Evolutionary conservation across 92 coral and sea anemone species (phyloP).

Genomic region (Phenganax marumi): DNA sequence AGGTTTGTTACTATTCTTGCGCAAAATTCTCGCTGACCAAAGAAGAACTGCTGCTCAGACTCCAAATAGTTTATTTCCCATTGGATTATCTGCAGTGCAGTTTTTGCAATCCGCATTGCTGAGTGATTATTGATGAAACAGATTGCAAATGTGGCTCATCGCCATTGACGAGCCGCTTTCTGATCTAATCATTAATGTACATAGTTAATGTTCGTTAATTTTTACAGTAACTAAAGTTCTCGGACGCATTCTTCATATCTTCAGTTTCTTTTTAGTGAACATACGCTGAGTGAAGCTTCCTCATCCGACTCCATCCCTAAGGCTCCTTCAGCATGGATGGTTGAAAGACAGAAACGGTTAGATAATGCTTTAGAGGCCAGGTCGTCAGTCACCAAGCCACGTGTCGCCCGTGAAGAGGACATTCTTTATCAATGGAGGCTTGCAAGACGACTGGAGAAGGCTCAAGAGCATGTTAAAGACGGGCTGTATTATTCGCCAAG

Average conservation of each 20-base stretch:
- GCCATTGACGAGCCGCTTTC: too few relatives aligned
- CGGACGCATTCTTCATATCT: neutral
- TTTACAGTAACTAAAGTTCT: neutral
- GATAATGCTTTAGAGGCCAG: neutral
- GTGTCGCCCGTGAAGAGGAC: slow-evolving; percentile 80
- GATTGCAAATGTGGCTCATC: too few relatives aligned
- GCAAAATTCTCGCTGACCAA: neutral
- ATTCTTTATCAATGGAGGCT: slow-evolving; percentile 97
- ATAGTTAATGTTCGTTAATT: neutral
- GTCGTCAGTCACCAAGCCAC: slow-evolving; percentile 28
- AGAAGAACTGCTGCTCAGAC: too few relatives aligned
- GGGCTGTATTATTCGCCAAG: neutral
- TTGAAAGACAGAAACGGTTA: slow-evolving; percentile 26
- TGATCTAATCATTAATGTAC: neutral
- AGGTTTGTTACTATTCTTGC: slow-evolving; percentile 52
- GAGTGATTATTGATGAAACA: too few relatives aligned
- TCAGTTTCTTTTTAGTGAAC: slow-evolving; percentile 18
- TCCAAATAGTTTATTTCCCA: too few relatives aligned
- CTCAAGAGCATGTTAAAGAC: slow-evolving; percentile 64
- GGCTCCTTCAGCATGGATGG: slow-evolving; percentile 41
- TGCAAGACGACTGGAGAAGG: slow-evolving; percentile 87
- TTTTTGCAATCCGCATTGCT: too few relatives aligned
- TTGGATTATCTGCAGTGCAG: too few relatives aligned
- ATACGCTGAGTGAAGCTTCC: slow-evolving; percentile 32
- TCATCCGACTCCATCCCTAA: slow-evolving; percentile 33